These are phyloP conservation scores for Chlorops oryzae DNA, from an alignment of 1,140 invertebrate genomes.

Conservation along the genomic window DNA sequence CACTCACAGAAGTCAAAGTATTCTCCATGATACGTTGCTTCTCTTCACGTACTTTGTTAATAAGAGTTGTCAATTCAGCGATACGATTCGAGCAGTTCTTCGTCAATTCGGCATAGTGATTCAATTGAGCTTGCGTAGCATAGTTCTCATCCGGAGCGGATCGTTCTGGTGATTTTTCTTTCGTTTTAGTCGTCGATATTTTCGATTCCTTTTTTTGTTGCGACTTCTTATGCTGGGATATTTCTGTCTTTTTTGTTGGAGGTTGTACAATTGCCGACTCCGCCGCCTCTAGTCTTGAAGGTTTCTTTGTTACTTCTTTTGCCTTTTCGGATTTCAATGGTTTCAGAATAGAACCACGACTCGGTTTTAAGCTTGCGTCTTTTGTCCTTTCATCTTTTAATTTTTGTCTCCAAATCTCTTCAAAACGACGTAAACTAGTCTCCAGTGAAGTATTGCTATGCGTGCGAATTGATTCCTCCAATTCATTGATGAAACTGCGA, in stretches of 20 bases:
- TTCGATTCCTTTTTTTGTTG: neutral
- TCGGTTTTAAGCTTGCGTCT: too few relatives aligned
- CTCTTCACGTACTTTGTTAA: slow-evolving; percentile 40
- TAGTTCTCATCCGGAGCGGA: neutral
- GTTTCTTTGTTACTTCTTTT: neutral
- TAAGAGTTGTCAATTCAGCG: slow-evolving; percentile 35
- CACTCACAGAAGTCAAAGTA: slow-evolving; percentile 40
- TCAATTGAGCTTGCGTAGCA: slow-evolving; percentile 16
- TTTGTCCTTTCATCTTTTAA: slow-evolving; percentile 10
- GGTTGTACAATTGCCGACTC: too few relatives aligned
- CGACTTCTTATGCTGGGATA: too few relatives aligned
- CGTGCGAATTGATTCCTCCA: slow-evolving; percentile 30
- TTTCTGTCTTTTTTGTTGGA: too few relatives aligned
- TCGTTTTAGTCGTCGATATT: neutral
- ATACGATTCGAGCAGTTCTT: slow-evolving; percentile 43
- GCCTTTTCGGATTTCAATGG: neutral
- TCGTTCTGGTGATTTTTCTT: neutral
- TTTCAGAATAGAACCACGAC: too few relatives aligned
- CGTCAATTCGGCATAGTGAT: slow-evolving; percentile 31
- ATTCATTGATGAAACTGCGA: slow-evolving; percentile 35
- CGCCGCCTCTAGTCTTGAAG: too few relatives aligned
- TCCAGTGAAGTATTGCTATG: slow-evolving; percentile 20
- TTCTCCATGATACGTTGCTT: slow-evolving; percentile 41
- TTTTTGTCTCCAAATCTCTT: slow-evolving; percentile 29
- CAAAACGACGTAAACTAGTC: slow-evolving; percentile 15